phyloP scores from a whole-genome alignment of 2,888 invertebrate genomes.

The Micropterix aruncella region DNA sequence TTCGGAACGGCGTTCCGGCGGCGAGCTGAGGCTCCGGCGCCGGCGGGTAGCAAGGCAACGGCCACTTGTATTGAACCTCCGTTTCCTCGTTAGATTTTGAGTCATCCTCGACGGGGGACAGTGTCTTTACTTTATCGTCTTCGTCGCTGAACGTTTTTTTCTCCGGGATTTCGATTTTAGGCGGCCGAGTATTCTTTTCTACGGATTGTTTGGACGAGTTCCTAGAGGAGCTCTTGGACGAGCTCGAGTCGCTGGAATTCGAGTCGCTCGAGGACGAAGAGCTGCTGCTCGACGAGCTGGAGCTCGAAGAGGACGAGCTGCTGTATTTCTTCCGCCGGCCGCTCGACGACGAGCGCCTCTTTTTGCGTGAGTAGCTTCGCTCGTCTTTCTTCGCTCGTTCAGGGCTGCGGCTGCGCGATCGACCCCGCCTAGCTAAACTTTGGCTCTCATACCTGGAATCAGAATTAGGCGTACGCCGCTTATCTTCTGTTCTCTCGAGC shows the following conservation, averaged over 20 bases:
- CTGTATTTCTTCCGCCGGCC: conserved; percentile 4
- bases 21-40: conserved; percentile 32
- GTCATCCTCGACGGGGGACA: conserved; percentile 16
- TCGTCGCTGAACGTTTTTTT: conserved; percentile 13
- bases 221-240: conserved; percentile 17
- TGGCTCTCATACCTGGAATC: neutral
- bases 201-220: conserved; percentile 14
- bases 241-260: conserved; percentile 4
- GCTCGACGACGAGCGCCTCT: too few relatives aligned
- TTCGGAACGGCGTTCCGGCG: conserved; percentile 58
- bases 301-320: conserved; percentile 7
- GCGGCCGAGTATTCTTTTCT: conserved; percentile 12
- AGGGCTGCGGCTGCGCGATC: too few relatives aligned
- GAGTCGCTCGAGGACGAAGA: conserved; percentile 13
- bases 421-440: too few relatives aligned
- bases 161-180: too few relatives aligned
- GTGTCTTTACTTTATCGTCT: conserved; percentile 14
- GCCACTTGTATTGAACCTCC: conserved; percentile 23
- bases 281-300: conserved; percentile 4
- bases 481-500: conserved; percentile 13
- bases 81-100: conserved; percentile 17
- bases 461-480: neutral
- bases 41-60: conserved; percentile 17
- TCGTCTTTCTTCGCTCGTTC: too few relatives aligned
- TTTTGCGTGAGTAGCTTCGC: too few relatives aligned